Conservation (phyloP, 2,113 vertebrate species). For the Ancistrus triradiatus region DNA sequence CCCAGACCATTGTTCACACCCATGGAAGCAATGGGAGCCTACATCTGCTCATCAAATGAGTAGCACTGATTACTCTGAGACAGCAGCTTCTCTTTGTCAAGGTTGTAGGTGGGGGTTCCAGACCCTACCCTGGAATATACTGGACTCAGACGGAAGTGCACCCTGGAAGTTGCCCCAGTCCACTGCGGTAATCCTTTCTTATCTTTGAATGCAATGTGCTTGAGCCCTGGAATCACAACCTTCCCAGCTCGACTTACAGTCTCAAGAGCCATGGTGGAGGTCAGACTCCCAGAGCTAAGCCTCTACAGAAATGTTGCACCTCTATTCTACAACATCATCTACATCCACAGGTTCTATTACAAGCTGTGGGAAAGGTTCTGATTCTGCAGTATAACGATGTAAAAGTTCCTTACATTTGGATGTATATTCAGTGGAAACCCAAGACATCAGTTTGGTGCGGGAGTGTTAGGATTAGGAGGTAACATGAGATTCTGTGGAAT, state of each 20-base stretch:
- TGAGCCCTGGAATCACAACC: slow-evolving; percentile 1
- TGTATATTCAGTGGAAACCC: too few relatives aligned
- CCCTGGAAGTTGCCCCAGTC: too few relatives aligned
- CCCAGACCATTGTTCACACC: slow-evolving; percentile 38
- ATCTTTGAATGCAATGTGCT: background rate
- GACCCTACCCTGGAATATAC: too few relatives aligned
- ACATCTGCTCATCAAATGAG: slow-evolving; percentile 26
- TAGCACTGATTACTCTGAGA: background rate
- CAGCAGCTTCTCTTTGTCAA: too few relatives aligned
- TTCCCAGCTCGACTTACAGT: slow-evolving; percentile 8
- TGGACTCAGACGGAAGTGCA: too few relatives aligned
- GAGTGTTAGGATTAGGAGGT: slow-evolving; percentile 7
- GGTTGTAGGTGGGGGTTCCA: too few relatives aligned
- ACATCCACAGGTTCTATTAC: slow-evolving; percentile 4
- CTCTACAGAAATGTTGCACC: slow-evolving; percentile 5
- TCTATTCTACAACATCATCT: background rate
- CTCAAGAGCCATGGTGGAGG: slow-evolving; percentile 18
- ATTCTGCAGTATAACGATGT: background rate
- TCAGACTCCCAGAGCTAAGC: slow-evolving; percentile 15
- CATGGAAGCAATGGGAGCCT: background rate
- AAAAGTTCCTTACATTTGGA: background rate
- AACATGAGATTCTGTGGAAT: background rate
- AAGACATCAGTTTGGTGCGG: too few relatives aligned
- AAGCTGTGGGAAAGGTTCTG: background rate
- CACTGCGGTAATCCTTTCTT: background rate